Conservation (phyloP, 1,140 invertebrate species). For the Eumaeus atala region DNA sequence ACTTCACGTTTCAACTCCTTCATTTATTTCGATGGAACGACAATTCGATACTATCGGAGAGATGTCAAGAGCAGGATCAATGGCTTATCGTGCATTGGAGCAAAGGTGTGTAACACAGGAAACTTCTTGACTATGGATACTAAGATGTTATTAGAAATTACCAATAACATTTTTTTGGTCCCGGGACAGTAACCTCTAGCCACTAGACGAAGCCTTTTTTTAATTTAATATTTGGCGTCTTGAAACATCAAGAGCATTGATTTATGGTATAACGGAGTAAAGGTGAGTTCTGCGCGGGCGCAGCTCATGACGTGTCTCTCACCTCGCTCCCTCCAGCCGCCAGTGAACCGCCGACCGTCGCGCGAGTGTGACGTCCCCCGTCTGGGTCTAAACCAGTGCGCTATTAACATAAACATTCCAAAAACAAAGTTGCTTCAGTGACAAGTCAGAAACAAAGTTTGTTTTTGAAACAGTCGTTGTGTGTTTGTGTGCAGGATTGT, state of each 20-base stretch:
- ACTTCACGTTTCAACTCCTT: no score
- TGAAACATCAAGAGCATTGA: constrained; percentile 33
- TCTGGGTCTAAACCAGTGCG: background rate
- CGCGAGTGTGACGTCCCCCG: constrained; percentile 27
- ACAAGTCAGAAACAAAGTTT: constrained; percentile 2
- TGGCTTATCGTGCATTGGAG: no score
- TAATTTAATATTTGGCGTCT: background rate
- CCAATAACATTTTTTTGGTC: no score
- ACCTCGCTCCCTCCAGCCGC: constrained; percentile 53
- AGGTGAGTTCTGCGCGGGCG: constrained; percentile 63
- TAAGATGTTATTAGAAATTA: no score
- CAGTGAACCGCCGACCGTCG: constrained; percentile 53
- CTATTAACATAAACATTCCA: background rate
- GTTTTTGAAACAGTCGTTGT: constrained; percentile 1
- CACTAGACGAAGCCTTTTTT: no score
- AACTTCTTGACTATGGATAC: no score
- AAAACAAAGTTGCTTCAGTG: background rate
- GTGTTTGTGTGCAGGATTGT: constrained; percentile 9
- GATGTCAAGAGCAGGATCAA: no score
- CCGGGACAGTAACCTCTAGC: no score
- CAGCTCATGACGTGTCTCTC: constrained; percentile 62
- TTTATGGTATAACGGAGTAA: constrained; percentile 45
- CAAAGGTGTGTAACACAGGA: no score
- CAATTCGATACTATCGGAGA: no score
- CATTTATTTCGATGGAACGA: no score